Percentiles rank a stretch among this genome's conserved stretches.
These are phyloP conservation scores for Coelopa frigida DNA, from an alignment of 1,140 invertebrate genomes.

Conservation along the genomic window DNA sequence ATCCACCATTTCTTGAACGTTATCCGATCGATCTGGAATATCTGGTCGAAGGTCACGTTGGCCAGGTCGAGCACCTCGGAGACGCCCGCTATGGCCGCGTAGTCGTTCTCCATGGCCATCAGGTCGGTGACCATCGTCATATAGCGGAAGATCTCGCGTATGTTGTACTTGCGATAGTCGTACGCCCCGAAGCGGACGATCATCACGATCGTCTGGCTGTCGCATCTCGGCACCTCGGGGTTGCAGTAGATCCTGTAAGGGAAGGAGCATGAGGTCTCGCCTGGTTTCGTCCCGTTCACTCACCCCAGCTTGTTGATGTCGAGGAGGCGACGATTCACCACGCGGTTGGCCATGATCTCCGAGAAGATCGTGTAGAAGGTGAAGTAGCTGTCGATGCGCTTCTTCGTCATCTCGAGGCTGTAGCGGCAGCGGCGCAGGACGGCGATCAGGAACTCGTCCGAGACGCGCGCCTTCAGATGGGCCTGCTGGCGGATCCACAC, in stretches of 20 bases:
- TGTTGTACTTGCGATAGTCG: conserved; percentile 45
- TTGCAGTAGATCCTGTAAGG: conserved; percentile 24
- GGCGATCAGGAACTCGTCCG: conserved; percentile 54
- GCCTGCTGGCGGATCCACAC: conserved; percentile 61
- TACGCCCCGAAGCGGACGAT: conserved; percentile 46
- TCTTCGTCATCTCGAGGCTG: conserved; percentile 57
- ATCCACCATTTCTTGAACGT: conserved; percentile 47
- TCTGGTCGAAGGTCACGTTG: conserved; percentile 43
- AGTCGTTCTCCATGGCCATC: conserved; percentile 45
- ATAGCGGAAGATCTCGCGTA: conserved; percentile 42
- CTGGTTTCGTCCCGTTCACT: conserved; percentile 9
- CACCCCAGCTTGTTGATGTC: conserved; percentile 50
- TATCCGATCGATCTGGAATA: conserved; percentile 46
- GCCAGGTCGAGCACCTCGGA: conserved; percentile 47
- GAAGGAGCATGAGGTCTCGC: background rate
- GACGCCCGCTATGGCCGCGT: conserved; percentile 39
- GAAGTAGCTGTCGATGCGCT: conserved; percentile 57
- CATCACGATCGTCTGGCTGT: conserved; percentile 47
- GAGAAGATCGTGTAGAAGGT: conserved; percentile 53
- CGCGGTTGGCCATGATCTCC: conserved; percentile 47
- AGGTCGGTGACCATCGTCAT: conserved; percentile 46
- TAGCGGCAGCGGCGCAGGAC: conserved; percentile 61
- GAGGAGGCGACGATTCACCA: conserved; percentile 34
- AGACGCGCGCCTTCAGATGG: conserved; percentile 49
- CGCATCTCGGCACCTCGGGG: conserved; percentile 38